phyloP scores from a whole-genome alignment of 2,797 vertebrate genomes.

The Microctenopoma steveboyesi region DNA sequence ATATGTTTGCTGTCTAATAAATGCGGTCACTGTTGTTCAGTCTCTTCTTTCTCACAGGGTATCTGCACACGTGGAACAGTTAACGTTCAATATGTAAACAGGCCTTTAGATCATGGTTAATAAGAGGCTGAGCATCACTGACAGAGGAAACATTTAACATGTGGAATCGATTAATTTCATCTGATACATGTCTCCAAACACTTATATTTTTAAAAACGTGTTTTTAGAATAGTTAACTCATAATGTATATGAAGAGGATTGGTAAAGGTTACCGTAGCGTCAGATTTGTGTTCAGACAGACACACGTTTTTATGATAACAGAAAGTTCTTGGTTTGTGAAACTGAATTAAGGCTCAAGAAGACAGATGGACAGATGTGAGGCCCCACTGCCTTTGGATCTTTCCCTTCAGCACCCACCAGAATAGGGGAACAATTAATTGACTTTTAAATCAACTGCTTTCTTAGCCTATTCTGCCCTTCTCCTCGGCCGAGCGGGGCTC shows the following conservation, averaged over 20 bases:
- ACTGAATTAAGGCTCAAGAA: constrained; percentile 68
- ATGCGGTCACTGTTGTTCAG: neutral
- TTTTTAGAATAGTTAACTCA: neutral
- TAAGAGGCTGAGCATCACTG: neutral
- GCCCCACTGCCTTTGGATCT: constrained; percentile 58
- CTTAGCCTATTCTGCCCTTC: constrained; percentile 73
- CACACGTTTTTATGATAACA: constrained; percentile 73
- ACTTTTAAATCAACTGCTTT: constrained; percentile 84
- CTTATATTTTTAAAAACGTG: too few relatives aligned
- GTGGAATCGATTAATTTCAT: neutral
- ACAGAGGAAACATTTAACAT: too few relatives aligned
- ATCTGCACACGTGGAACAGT: neutral
- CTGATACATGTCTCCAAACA: neutral
- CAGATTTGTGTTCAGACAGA: neutral
- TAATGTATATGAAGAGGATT: too few relatives aligned
- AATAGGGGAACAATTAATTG: constrained; percentile 80
- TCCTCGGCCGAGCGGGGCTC: constrained; percentile 81
- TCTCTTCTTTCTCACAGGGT: neutral
- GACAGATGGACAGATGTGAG: constrained; percentile 80
- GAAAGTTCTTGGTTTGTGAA: constrained; percentile 36
- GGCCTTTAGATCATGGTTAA: too few relatives aligned
- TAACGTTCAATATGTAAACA: neutral
- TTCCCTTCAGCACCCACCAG: constrained; percentile 65
- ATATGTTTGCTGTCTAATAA: too few relatives aligned
- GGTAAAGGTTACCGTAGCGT: constrained; percentile 13